These are phyloP conservation scores for Harpagifer antarcticus DNA, from an alignment of 2,797 vertebrate genomes.

Conservation along the genomic window DNA sequence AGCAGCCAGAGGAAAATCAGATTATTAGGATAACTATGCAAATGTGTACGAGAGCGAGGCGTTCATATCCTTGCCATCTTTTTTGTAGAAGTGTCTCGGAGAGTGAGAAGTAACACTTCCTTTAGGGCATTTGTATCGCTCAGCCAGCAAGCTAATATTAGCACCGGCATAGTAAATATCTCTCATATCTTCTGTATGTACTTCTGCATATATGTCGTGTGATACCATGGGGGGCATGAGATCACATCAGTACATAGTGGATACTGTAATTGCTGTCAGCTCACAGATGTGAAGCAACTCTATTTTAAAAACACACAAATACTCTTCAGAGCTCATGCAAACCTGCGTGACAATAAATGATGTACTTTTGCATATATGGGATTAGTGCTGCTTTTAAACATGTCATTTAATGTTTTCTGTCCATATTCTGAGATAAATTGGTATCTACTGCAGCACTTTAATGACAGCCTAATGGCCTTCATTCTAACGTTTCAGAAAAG, in stretches of 20 bases:
- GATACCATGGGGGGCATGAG: background rate
- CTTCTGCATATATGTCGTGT: background rate
- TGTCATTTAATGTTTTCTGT: too few species aligned
- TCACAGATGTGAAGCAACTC: background rate
- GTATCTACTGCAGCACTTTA: background rate
- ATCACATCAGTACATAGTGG: slow-evolving; percentile 10
- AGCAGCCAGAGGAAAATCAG: slow-evolving; percentile 78
- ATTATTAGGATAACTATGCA: slow-evolving; percentile 81
- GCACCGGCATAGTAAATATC: slow-evolving; percentile 43
- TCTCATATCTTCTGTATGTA: slow-evolving; percentile 3
- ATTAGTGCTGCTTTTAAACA: too few species aligned
- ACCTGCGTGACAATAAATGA: background rate
- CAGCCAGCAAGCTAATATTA: slow-evolving; percentile 55
- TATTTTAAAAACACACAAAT: background rate
- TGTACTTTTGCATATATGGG: background rate
- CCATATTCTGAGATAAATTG: background rate
- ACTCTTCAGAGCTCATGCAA: slow-evolving; percentile 1
- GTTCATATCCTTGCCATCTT: slow-evolving; percentile 62
- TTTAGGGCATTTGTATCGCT: slow-evolving; percentile 63
- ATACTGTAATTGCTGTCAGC: slow-evolving; percentile 35
- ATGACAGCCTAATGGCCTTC: background rate
- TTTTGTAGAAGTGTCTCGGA: slow-evolving; percentile 54
- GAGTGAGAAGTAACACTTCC: slow-evolving; percentile 57
- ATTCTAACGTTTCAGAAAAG: background rate
- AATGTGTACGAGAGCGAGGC: slow-evolving; percentile 68